These are phyloP conservation scores for Callopanchax toddi DNA, from an alignment of 2,113 vertebrate genomes.

Conservation along the genomic window DNA sequence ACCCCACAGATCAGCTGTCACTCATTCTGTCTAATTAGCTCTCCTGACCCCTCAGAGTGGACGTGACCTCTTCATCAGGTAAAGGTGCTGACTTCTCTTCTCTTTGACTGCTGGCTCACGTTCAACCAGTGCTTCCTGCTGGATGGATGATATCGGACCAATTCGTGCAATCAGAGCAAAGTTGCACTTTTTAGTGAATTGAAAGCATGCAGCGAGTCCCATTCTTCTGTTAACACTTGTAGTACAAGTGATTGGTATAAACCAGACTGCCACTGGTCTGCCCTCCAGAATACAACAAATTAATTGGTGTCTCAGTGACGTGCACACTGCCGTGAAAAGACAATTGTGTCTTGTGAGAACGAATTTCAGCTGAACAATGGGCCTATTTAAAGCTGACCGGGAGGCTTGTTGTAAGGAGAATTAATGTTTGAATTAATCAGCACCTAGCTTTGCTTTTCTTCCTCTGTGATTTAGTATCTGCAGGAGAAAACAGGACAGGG, in stretches of 20 bases:
- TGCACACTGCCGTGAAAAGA: slow-evolving; percentile 31
- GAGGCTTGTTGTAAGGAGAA: slow-evolving; percentile 63
- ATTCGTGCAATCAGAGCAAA: neutral
- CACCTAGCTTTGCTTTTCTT: slow-evolving; percentile 63
- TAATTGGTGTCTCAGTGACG: slow-evolving; percentile 48
- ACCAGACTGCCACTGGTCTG: slow-evolving; percentile 25
- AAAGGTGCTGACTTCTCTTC: slow-evolving; percentile 53
- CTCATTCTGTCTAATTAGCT: slow-evolving; percentile 71
- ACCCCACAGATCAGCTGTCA: slow-evolving; percentile 49
- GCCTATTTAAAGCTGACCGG: slow-evolving; percentile 67
- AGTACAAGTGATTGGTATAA: slow-evolving; percentile 16
- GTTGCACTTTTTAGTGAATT: no score
- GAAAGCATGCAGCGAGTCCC: neutral
- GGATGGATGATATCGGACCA: neutral
- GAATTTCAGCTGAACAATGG: slow-evolving; percentile 63
- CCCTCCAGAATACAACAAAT: slow-evolving; percentile 36
- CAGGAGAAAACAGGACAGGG: slow-evolving; percentile 26
- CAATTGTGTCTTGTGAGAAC: slow-evolving; percentile 32
- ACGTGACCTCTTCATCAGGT: slow-evolving; percentile 60
- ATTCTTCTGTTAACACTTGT: neutral
- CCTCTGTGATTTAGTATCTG: slow-evolving; percentile 60
- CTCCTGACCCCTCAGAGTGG: slow-evolving; percentile 60
- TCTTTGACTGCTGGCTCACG: slow-evolving; percentile 45
- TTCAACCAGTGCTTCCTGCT: neutral
- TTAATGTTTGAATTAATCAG: slow-evolving; percentile 71